Base-by-base conservation (phyloP, 2,797 vertebrate genomes). In the Cyprinella venusta region DNA sequence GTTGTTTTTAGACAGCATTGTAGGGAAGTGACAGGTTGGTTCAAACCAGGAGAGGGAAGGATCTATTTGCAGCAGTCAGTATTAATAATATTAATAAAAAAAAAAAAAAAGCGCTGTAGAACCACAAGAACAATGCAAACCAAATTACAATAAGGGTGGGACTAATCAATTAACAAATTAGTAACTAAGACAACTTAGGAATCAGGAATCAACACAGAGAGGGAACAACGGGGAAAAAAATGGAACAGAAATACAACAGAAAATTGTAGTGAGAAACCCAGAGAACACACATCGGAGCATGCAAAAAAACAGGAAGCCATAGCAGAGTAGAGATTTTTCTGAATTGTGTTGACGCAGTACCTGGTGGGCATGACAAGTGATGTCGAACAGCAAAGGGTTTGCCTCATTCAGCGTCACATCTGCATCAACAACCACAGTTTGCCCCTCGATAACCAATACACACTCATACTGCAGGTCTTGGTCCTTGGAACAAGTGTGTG, bases 331-430 rank as follows among this genome's bases (percentile, higher is more conserved):
- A 48, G 12, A 13, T 65, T 13, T 24, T 42, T 63, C 5, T n/a
- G 8, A 21, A 30, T 21, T 61, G 18, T 24, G 24, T 6, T 33
- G 38, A 36, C 33, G 30, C 18, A 86, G 85, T 85, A 99, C 97
- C 96, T 97, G 94, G 88, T 96, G 95, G 9, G 94, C 92, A 64
- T 95, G 96, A 87, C 98, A 99, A 0, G 94, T 98, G 90, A 99
- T 95, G 19, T 93, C 94, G 88, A 96, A 98, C 80, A 89, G 88
- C 0, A 94, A 94, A 8, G 92, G 94, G 33, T 96, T 94, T 63
- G 88, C 91, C 63, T 94, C 93, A 36, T 96, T 95, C 21, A 88
- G 91, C 90, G 97, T 95, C 24, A 99, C 95, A 45, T 92, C 94
- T 59, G 97, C 96, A 1, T 96, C 94, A 77, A 97, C 95, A 40